Base-by-base conservation (phyloP, 2,888 invertebrate species). In the Lasius platythorax region DNA sequence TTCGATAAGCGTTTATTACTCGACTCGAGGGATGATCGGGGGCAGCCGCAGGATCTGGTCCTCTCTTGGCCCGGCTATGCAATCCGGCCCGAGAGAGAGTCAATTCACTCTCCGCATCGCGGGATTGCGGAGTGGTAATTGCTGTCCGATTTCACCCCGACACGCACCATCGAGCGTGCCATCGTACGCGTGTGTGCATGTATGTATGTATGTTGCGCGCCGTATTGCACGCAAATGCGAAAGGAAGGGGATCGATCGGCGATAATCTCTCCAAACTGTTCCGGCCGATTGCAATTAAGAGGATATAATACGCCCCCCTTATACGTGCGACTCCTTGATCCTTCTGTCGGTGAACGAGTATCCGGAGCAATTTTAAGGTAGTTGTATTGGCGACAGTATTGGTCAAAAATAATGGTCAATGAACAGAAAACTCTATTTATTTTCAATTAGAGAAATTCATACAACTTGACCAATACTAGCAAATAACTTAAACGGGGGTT, bases 61-160 rank as follows among this genome's bases (percentile, higher is more conserved):
- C 84, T 82, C 82, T 82, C 82, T 82, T 81, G 61, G 46, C 46
- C 61, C 23, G 23, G 12, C 76, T 85, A 75, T 53, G 84, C 83
- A 75, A 61, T 33, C 56, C 43, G 46, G 23, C 23, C 70, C 18
- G 37, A 37, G 72, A 28, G 66, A 50, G 64, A 85, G 68, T 82
- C 79, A 84, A 86, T 87, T 74, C 88, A 86, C 85, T 82, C 85
- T 82, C 74, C 84, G 43, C 75, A 72, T 87, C 76, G 82, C 81
- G 87, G 85, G 87, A 92, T 93, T 89, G 89, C 89, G 82, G 50
- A 53, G 83, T 85, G 86, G 90, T 92, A 93, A 93, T 93, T 92
- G 91, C 90, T 89, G 88, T 83, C 88, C 88, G 87, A 91, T 88
- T 89, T 89, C 85, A 63, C 83, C 73, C 61, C 84, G 83, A 85